A percentile compares a stretch with the other conserved stretches of the same genome.
Evolutionary conservation across 2,797 vertebrate species (phyloP).

Genomic region (Hirundo rustica): DNA sequence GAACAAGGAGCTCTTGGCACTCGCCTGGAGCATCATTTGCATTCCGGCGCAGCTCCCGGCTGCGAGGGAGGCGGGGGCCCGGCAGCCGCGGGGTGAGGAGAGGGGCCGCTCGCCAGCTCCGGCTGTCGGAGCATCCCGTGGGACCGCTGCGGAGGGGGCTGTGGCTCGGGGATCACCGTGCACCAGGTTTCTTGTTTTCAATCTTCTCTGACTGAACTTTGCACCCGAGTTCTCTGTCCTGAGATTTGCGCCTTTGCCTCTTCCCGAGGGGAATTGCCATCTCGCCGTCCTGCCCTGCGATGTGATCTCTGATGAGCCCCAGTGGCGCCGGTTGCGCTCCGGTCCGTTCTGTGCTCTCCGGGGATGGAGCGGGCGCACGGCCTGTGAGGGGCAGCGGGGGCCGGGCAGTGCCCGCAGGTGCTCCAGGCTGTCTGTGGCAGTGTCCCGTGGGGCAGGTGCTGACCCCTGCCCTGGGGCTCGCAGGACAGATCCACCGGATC

Average conservation of each 20-base stretch:
- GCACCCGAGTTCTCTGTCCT: not conserved
- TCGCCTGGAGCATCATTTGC: slow-evolving; percentile 16
- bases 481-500: not conserved
- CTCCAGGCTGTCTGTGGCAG: fast-evolving
- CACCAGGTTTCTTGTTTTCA: not conserved
- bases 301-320: fast-evolving
- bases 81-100: not conserved
- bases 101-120: not conserved
- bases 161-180: fast-evolving
- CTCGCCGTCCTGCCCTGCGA: not conserved
- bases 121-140: not conserved
- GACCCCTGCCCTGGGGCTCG: not conserved
- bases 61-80: not conserved
- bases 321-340: not conserved
- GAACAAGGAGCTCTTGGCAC: slow-evolving; percentile 51
- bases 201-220: not conserved
- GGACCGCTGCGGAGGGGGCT: not conserved
- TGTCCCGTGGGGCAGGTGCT: fast-evolving
- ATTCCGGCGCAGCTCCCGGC: not conserved
- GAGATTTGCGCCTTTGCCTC: not conserved
- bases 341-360: fast-evolving
- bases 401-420: not conserved
- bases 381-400: not conserved
- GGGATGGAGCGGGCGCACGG: not conserved
- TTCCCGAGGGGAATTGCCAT: fast-evolving